phyloP scores from a whole-genome alignment of 2,888 invertebrate species.

The Metacarcinus magister region DNA sequence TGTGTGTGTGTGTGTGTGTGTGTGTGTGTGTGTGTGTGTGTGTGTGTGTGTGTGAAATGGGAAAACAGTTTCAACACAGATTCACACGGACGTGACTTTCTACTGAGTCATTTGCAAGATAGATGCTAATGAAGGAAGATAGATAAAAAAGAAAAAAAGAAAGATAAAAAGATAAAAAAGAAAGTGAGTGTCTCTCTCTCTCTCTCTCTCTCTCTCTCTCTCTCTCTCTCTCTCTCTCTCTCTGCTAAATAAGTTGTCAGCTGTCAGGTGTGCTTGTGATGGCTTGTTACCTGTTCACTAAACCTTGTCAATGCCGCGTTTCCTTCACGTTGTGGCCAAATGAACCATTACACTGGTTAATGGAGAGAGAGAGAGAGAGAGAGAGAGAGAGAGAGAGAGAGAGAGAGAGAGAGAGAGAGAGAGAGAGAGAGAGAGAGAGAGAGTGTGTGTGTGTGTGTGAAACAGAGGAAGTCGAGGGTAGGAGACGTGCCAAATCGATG shows the following conservation, averaged over 20 bases:
- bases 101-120: not conserved
- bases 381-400: constrained; percentile 35
- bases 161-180: not conserved
- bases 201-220: constrained; percentile 48
- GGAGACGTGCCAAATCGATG: not conserved
- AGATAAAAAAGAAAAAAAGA: not conserved
- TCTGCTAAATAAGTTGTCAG: not conserved
- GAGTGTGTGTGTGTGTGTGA: not conserved
- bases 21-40: too few relatives aligned
- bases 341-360: not conserved
- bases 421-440: not conserved
- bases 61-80: not conserved
- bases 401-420: constrained; percentile 21
- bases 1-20: too few relatives aligned
- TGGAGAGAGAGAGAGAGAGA: too few relatives aligned
- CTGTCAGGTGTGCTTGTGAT: not conserved
- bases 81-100: constrained; percentile 18
- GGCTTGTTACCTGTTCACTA: not conserved
- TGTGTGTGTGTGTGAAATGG: too few relatives aligned
- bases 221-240: constrained; percentile 37
- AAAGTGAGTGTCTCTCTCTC: not conserved
- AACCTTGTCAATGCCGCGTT: not conserved
- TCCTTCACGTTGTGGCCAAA: not conserved
- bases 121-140: not conserved
- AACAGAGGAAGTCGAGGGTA: not conserved